Base-by-base conservation (phyloP, 2,113 vertebrate species). In the Chaetodon auriga region DNA sequence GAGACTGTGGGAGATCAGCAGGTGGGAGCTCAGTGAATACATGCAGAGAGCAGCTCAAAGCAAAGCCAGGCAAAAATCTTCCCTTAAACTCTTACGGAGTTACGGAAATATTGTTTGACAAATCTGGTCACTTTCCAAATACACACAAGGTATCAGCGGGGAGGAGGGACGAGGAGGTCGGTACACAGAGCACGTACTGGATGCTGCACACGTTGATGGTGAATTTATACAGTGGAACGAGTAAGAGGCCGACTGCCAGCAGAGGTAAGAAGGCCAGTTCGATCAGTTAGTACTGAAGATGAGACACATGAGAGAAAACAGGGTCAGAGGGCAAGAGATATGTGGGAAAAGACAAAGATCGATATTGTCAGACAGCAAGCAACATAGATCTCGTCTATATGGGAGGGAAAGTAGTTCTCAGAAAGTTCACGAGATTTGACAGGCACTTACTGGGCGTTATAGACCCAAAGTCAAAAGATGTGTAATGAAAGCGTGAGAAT, bases 1-100 rank as follows among this genome's bases (percentile, higher is more conserved):
- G 82, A 92, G 77, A 83, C 85, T 69, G 86, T 87, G 80, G 66
- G 83, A 88, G 75, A 81, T 66, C 74, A 63, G 75, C 48, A 0
- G 64, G 66, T 64, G 76, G 71, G 78, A 78, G 61, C 53, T 64
- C 51, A 57, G 46, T 75, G 61, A 85, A 85, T 72, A 76, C 75
- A 84, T 35, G 73, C 75, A 75, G 60, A 68, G 65, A 63, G 48
- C 53, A 68, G 76, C 58, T 85, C 77, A 53, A 68, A 83, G 38
- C 36, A 45, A 69, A 36, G 63, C 30, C 30, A 30, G 30, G 30
- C 25, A 41, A 18, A 83, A 80, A 81, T 68, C 36, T 21, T 68
- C 55, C 76, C 72, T 48, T 53, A 54, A 76, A 71, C 48, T 63
- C 55, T 46, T 60, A 36, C 51, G 25, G 9, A 78, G 55, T 69